Base-by-base conservation (phyloP, 92 coral and sea anemone species). In the Parazoanthus atlanticus region DNA sequence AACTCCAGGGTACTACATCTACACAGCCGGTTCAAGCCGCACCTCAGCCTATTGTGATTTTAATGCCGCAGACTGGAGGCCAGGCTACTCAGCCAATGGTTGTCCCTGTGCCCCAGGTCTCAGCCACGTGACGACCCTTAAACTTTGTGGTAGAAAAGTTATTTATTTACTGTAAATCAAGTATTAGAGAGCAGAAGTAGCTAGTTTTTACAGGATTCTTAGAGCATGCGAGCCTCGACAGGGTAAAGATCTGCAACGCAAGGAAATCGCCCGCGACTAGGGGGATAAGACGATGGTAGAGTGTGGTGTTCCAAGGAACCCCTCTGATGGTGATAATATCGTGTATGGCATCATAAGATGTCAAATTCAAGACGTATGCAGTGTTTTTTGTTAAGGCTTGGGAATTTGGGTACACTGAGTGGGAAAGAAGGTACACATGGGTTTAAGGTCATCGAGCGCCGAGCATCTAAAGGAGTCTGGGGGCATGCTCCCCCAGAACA, bases 11-110 rank as follows among this genome's bases (percentile, higher is more conserved):
- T 67, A 47, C 66, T 47, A 80, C 72, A 33, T 70, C 84, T n/a
- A 88, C 91, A 49, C 80, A 77, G 5, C 23, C 85, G 2, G 89
- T 86, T 26, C 98, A 92, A 73, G 85, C 89, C 38, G 79, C 93
- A 90, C 86, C 87, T 21, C 98, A 95, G 69, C 98, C 98, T 28
- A 93, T 95, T 70, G 98, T 95, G 25, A 95, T 95, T 66, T 93
- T 93, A 71, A 95, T 95, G 98, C 98, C 98, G 23, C 98, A 95
- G 86, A 77, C 92, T 29, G 96, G 96, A 81, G 89, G 92, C 49
- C 94, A 90, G 84, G 84, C 94, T 89, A 86, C 96, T 23, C 98
- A 95, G 58, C 93, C 96, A 19, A 88, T 93, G 30, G 94, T 95
- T 78, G 93, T 95, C 19, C 96, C 98, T 29, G 70, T 95, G 80